Evolutionary conservation across 2,888 invertebrate species (phyloP), one percentile per base, ranked within the genome.

Genomic region (Drosophila robusta): DNA sequence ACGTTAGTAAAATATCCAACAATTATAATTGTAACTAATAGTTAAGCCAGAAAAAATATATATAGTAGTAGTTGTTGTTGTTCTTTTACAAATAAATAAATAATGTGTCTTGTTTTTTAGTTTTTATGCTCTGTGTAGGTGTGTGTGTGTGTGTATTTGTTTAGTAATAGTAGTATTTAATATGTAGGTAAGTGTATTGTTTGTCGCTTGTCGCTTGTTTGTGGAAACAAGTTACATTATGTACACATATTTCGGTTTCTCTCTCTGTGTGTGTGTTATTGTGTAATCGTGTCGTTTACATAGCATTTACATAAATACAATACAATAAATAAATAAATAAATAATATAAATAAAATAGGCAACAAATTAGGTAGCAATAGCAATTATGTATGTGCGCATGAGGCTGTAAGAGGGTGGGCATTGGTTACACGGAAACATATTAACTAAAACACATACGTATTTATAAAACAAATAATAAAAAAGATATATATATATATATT

Each of bases 1-100:
- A 87, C 87, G 89, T 86, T 86, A 86, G 89, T 86, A 86, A 86
- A 86, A 89, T 87, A 81, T 89, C 85, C 86, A 86, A 86, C 89
- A 86, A 87, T 79, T 89, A 79, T 79, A 82, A 85, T 89, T 80
- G 74, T 82, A 86, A 86, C 89, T 89, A 86, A 86, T 82, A 89
- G 75, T 82, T 80, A 85, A 85, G 83, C 82, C 86, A 87, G 77
- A 87, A 89, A 76, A 85, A 75, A 89, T 74, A 84, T 80, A 79
- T 88, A 73, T 81, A 70, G 74, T 79, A 78, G 73, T 78, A 66
- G 78, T 78, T 51, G 56, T 56, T 55, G 65, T 74, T 68, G 61
- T 76, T 84, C 75, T 70, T 85, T 75, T 84, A 84, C 75, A 84
- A 81, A 88, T 70, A 83, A 78, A 78, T 87, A 87, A 87, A 73